These are phyloP conservation scores for Azemiops feae DNA, from an alignment of 2,113 vertebrate genomes.

Conservation along the genomic window DNA sequence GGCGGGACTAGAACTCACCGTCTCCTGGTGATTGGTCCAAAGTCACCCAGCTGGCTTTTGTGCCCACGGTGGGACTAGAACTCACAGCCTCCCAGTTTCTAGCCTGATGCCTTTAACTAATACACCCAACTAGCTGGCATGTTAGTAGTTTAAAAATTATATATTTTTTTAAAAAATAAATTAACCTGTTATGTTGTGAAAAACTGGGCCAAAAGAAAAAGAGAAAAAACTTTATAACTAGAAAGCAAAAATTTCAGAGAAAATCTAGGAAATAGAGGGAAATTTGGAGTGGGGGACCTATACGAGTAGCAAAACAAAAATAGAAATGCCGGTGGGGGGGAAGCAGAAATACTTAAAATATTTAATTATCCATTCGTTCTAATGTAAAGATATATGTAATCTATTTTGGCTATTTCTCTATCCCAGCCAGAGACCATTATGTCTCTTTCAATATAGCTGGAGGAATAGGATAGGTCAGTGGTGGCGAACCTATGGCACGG, in stretches of 20 bases:
- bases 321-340: too few species aligned
- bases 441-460: background rate
- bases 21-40: background rate
- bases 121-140: background rate
- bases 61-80: too few species aligned
- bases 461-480: background rate
- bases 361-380: background rate
- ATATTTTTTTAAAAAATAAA: background rate
- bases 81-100: background rate
- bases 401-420: background rate
- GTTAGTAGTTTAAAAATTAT: background rate
- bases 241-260: background rate
- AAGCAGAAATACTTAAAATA: background rate
- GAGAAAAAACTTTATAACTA: background rate
- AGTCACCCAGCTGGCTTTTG: too few species aligned
- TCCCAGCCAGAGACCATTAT: background rate
- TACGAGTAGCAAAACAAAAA: background rate
- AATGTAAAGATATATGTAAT: background rate
- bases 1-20: background rate
- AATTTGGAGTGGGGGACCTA: background rate
- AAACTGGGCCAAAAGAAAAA: background rate
- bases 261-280: background rate
- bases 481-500: too few species aligned
- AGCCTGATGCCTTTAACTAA: background rate
- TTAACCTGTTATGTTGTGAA: background rate